Conservation (phyloP, 2,113 vertebrate genomes). For the Paralichthys olivaceus region DNA sequence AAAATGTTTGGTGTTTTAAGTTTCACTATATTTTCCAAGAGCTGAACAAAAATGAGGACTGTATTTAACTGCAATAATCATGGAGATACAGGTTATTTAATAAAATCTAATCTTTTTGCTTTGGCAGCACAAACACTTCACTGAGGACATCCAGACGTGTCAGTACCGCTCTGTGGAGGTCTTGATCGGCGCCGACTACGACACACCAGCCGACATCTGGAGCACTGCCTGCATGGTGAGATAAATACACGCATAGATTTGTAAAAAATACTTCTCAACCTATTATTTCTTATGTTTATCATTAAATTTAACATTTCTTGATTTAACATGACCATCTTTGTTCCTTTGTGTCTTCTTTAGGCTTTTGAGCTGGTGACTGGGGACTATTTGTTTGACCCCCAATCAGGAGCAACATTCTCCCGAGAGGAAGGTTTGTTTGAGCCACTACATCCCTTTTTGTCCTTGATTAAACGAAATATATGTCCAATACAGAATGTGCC, state of each 20-base stretch:
- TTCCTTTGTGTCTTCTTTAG: constrained; percentile 38
- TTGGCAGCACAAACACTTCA: constrained; percentile 92
- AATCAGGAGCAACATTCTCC: constrained; percentile 70
- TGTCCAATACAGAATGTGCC: constrained; percentile 83
- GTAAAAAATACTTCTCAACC: not conserved
- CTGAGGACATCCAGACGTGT: constrained; percentile 95
- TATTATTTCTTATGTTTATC: not conserved
- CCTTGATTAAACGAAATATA: not conserved
- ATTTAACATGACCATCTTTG: not conserved
- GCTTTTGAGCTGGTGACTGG: constrained; percentile 81
- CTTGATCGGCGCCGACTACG: constrained; percentile 92
- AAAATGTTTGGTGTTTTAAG: too few species aligned
- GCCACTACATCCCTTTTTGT: constrained; percentile 18
- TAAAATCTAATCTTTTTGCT: too few species aligned
- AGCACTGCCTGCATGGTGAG: constrained; percentile 96
- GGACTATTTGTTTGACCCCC: constrained; percentile 79
- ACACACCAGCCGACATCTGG: constrained; percentile 94
- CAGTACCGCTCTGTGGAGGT: constrained; percentile 96
- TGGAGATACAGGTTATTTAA: too few species aligned
- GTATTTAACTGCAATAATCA: too few species aligned
- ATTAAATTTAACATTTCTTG: not conserved
- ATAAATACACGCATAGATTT: not conserved
- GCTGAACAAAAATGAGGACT: too few species aligned
- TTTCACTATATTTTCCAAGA: too few species aligned
- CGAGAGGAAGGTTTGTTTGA: constrained; percentile 74